phyloP scores from a whole-genome alignment of 37 sponge, comb jelly and placozoan species.

The Tethya wilhelma region DNA sequence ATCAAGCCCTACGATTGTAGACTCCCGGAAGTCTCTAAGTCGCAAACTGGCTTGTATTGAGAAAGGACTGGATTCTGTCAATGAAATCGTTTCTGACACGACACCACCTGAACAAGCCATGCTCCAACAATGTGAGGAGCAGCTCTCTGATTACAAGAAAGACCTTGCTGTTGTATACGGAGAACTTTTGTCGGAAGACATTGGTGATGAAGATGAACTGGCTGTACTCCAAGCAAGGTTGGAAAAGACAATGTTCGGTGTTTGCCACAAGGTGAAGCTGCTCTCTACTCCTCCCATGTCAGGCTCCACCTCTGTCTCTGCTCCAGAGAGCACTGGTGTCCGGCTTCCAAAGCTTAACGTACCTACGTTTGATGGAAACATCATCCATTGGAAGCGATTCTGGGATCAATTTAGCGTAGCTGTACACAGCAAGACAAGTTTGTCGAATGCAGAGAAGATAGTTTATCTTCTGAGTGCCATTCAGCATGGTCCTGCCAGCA shows the following conservation, averaged over 20 bases:
- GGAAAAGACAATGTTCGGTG: constrained; percentile 13
- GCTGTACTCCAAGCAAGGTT: constrained; percentile 1
- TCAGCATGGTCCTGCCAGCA: constrained; percentile 48
- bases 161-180: constrained; percentile 33
- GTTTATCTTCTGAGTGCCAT: constrained; percentile 54
- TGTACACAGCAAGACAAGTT: constrained; percentile 14
- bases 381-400: constrained; percentile 55
- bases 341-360: constrained; percentile 40
- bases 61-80: neutral
- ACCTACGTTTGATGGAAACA: constrained; percentile 43
- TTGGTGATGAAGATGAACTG: constrained; percentile 42
- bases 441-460: constrained; percentile 42
- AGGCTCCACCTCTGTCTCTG: constrained; percentile 8
- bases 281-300: neutral
- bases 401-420: constrained; percentile 39
- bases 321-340: constrained; percentile 35
- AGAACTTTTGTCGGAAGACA: constrained; percentile 24
- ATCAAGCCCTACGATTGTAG: neutral
- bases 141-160: constrained; percentile 47
- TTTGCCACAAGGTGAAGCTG: constrained; percentile 25
- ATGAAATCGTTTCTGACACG: constrained; percentile 4
- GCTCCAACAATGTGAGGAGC: constrained; percentile 24
- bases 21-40: constrained; percentile 2
- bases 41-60: constrained; percentile 30
- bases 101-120: constrained; percentile 14